These are phyloP conservation scores for Ceratotherium simum DNA, from an alignment of 2,113 vertebrate genomes.

Conservation along the genomic window DNA sequence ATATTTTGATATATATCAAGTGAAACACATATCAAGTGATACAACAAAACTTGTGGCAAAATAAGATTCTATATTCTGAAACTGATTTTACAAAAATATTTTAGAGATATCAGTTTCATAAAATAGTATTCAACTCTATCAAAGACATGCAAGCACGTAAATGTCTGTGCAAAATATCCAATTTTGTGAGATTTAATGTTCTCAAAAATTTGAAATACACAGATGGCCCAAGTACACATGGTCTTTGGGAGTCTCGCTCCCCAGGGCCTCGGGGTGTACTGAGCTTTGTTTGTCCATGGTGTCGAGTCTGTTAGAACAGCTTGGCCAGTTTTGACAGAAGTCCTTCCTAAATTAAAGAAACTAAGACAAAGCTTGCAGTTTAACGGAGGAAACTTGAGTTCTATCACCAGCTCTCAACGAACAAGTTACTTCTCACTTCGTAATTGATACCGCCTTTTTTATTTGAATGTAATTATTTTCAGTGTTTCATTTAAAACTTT, in stretches of 20 bases:
- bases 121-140: constrained; percentile 33
- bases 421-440: background rate
- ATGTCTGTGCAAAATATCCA: constrained; percentile 39
- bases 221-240: constrained; percentile 79
- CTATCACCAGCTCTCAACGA: background rate
- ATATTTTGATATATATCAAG: background rate
- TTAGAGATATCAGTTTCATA: background rate
- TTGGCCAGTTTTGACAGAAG: constrained; percentile 64
- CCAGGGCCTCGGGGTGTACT: constrained; percentile 59
- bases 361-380: background rate
- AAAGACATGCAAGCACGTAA: background rate
- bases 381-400: background rate
- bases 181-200: constrained; percentile 62
- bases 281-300: constrained; percentile 72
- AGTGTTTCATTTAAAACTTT: background rate
- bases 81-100: constrained; percentile 54
- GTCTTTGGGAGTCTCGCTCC: constrained; percentile 74
- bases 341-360: constrained; percentile 64
- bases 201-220: constrained; percentile 64
- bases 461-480: background rate
- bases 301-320: constrained; percentile 78
- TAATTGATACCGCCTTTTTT: background rate
- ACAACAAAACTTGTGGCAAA: background rate
- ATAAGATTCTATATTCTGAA: constrained; percentile 16
- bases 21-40: background rate